Conservation (phyloP, 1,140 invertebrate species). For the honey bee (Apis mellifera) region DNA sequence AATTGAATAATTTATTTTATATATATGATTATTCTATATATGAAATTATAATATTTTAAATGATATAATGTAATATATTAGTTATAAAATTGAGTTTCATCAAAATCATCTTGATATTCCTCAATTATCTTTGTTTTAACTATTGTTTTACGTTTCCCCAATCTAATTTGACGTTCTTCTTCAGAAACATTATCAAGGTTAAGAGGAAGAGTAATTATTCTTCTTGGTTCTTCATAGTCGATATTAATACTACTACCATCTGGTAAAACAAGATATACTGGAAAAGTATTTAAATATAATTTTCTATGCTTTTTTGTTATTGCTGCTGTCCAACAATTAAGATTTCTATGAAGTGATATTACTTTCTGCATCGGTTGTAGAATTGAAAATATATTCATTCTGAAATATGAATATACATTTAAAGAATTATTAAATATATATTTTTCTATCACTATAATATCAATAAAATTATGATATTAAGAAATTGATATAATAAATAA, state of each 20-base stretch:
- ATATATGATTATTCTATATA: neutral
- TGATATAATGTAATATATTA: neutral
- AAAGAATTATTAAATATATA: neutral
- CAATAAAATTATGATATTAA: neutral
- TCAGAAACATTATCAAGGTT: constrained; percentile 87
- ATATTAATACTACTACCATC: constrained; percentile 93
- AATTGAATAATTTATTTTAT: neutral
- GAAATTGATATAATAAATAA: neutral
- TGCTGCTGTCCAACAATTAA: constrained; percentile 86
- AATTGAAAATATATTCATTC: constrained; percentile 62
- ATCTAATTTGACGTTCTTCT: constrained; percentile 84
- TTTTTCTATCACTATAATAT: neutral
- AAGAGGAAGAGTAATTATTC: constrained; percentile 92
- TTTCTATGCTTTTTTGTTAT: constrained; percentile 88
- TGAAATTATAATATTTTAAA: neutral
- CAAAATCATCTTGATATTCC: constrained; percentile 89
- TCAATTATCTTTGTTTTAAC: constrained; percentile 88
- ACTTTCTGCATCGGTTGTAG: constrained; percentile 22
- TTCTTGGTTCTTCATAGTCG: constrained; percentile 90
- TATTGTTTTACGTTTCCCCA: constrained; percentile 88
- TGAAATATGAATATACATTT: constrained; percentile 53
- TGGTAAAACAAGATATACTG: constrained; percentile 87
- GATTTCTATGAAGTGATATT: constrained; percentile 65
- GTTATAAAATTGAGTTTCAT: constrained; percentile 83
- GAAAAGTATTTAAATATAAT: constrained; percentile 87